Conservation (phyloP, 92 coral and sea anemone species). For the Bergia puertoricense region DNA sequence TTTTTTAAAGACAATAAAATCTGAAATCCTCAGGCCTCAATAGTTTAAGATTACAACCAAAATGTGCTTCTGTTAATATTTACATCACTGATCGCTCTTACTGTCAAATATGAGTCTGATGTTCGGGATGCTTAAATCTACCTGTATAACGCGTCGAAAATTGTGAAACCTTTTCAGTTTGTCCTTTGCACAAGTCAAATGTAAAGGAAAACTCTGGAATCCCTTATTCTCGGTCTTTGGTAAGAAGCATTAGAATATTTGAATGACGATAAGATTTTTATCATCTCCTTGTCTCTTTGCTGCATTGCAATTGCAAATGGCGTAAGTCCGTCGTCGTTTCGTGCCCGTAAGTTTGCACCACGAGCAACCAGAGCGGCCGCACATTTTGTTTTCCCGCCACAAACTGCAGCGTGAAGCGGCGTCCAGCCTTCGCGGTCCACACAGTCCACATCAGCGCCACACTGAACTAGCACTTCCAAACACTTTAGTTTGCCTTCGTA, state of each 20-base stretch:
- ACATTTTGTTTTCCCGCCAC: conserved; percentile 77
- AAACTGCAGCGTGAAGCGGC: conserved; percentile 89
- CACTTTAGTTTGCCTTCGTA: conserved; percentile 84
- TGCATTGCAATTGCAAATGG: conserved; percentile 80
- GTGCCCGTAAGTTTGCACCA: conserved; percentile 74
- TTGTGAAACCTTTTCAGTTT: not conserved
- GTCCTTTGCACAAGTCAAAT: not conserved
- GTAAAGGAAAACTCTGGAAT: not conserved
- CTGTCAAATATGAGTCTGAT: not conserved
- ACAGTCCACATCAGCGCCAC: conserved; percentile 77
- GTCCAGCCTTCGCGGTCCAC: conserved; percentile 87
- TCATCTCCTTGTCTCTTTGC: conserved; percentile 83
- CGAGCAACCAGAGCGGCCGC: conserved; percentile 64
- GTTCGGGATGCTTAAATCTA: too few relatives aligned
- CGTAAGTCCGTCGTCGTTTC: conserved; percentile 83
- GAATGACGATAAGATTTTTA: conserved; percentile 60
- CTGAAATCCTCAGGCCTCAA: too few relatives aligned
- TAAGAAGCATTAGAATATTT: conserved; percentile 9
- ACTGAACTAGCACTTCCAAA: conserved; percentile 66
- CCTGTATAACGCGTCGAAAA: not conserved
- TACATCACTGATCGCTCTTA: not conserved
- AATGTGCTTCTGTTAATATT: too few relatives aligned
- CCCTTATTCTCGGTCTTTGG: conserved; percentile 19
- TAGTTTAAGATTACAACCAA: not conserved
- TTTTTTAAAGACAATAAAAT: too few relatives aligned